These are phyloP conservation scores for Porites divaricata DNA, from an alignment of 92 coral and sea anemone genomes.

Conservation along the genomic window DNA sequence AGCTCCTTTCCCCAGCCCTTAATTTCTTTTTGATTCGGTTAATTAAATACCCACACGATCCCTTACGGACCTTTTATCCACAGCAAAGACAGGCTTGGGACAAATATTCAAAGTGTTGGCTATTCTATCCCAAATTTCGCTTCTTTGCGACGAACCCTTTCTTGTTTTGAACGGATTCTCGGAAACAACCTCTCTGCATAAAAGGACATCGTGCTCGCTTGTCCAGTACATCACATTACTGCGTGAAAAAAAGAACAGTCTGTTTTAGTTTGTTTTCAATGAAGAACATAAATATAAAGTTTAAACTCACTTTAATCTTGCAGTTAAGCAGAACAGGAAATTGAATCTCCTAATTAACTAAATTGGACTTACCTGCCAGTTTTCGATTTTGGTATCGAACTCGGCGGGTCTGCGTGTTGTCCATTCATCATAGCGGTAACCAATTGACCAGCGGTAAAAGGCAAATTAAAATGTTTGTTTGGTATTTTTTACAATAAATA, in stretches of 20 bases:
- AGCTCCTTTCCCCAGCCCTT: no score
- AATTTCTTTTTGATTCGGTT: no score
- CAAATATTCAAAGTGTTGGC: not conserved
- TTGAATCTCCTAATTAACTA: slow-evolving; percentile 24
- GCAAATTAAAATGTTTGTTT: no score
- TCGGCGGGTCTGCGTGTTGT: no score
- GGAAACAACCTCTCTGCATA: not conserved
- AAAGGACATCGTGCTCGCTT: slow-evolving; percentile 27
- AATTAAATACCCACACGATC: no score
- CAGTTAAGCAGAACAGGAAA: slow-evolving; percentile 17
- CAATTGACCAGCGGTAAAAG: no score
- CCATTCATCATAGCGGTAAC: no score
- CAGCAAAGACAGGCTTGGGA: not conserved
- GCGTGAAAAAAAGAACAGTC: no score
- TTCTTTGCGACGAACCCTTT: slow-evolving; percentile 16
- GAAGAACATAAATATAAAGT: not conserved
- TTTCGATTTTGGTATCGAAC: no score
- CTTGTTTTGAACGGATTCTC: not conserved
- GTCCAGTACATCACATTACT: not conserved
- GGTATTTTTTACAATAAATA: no score
- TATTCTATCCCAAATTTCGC: slow-evolving; percentile 4
- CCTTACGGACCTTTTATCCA: slow-evolving; percentile 37
- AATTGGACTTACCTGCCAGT: not conserved
- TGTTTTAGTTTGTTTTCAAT: no score
- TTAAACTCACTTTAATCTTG: slow-evolving; percentile 16